Base-by-base conservation (phyloP, 2,797 vertebrate species). In the Menidia menidia region DNA sequence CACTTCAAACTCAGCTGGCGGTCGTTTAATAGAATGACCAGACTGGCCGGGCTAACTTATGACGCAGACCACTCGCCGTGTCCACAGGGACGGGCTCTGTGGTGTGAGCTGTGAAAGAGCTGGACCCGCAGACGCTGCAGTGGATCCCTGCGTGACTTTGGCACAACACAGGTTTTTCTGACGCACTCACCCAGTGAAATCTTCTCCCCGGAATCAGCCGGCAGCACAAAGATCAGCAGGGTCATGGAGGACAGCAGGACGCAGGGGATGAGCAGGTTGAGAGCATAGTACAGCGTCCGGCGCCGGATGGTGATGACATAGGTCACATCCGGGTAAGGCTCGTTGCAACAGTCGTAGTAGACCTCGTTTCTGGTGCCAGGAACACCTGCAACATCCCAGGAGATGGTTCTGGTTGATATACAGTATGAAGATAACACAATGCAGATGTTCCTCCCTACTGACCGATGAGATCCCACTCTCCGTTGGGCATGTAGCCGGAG, bases 171-270 rank as follows among this genome's bases (percentile, higher is more conserved):
- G 25, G 25, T 25, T 25, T 25, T 50, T 71, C 25, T 53, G 48
- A 57, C 65, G n/a, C 58, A 75, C 92, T 92, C 81, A 95, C 94
- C 94, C 83, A 95, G 82, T 10, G 94, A 95, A 87, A 95, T 95
- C 88, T 95, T 95, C 80, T 95, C 94, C 65, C 94, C 94, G 0
- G 94, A 95, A 82, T 95, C 94, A 0, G 94, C 94, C 0, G 94
- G 94, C 41, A 95, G 87, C 73, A 95, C 88, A 47, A 95, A 95
- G 75, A 94, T 93, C 31, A 95, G 93, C 54, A 95, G 78, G 8
- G 94, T 95, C 94, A 95, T 95, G 2, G 94, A 95, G 5, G 94
- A 95, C 42, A 95, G 93, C 66, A 95, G 80, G 55, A 95, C 92
- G 1, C 94, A 95, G 55, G 94, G 94, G 79, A 95, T 91, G 65